These are phyloP conservation scores for Thamnophis elegans DNA, from an alignment of 2,797 vertebrate species.

Conservation along the genomic window DNA sequence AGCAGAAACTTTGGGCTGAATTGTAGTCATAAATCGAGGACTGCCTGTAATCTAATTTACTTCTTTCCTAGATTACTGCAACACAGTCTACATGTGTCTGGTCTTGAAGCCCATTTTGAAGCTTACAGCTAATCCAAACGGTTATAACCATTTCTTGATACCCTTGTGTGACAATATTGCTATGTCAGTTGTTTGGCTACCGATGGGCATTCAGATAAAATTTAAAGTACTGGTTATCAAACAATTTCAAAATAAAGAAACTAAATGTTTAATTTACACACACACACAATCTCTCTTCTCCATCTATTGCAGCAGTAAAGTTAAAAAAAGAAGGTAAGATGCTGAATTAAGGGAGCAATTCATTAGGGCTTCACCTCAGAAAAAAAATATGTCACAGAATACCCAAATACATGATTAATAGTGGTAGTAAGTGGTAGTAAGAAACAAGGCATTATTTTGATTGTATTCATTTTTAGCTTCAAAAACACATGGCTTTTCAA, in stretches of 20 bases:
- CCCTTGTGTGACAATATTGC: background rate
- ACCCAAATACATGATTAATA: background rate
- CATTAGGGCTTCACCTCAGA: background rate
- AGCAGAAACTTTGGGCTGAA: background rate
- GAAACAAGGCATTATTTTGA: background rate
- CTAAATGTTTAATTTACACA: background rate
- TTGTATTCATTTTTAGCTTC: background rate
- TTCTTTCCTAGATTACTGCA: background rate
- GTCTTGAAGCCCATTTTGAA: background rate
- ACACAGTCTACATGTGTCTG: background rate
- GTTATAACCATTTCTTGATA: background rate
- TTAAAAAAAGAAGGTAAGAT: background rate
- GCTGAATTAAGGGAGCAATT: background rate
- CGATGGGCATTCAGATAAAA: background rate
- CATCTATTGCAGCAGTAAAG: background rate
- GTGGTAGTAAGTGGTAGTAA: background rate
- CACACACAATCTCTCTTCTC: background rate
- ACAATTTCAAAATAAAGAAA: background rate
- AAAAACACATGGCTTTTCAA: background rate
- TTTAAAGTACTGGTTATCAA: background rate
- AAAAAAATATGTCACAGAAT: background rate
- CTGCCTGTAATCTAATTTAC: background rate
- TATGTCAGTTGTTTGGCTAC: background rate
- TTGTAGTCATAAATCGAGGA: background rate
- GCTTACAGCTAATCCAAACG: background rate